Conservation (phyloP, 2,797 vertebrate genomes). For the Gymnothorax reevesii region DNA sequence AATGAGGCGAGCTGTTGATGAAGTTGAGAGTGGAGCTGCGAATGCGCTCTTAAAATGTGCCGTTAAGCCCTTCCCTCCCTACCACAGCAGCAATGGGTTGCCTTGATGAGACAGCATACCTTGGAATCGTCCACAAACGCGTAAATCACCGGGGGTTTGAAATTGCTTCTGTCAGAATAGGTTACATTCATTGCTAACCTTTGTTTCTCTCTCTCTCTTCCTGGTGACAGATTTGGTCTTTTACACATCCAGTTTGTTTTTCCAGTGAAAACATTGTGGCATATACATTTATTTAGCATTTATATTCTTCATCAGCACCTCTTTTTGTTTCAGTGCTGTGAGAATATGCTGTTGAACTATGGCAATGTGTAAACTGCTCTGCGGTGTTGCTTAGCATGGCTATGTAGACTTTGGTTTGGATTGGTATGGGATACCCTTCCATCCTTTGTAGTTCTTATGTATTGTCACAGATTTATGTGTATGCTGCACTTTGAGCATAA, state of each 20-base stretch:
- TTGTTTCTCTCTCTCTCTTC: conserved; percentile 49
- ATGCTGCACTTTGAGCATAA: neutral
- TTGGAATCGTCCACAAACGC: conserved; percentile 60
- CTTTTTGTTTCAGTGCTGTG: neutral
- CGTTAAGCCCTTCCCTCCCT: conserved; percentile 48
- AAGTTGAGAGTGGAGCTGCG: conserved; percentile 71
- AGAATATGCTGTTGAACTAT: neutral
- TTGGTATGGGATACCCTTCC: neutral
- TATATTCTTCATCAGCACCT: neutral
- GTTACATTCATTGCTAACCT: conserved; percentile 61
- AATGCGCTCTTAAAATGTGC: conserved; percentile 64
- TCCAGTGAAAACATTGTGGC: neutral
- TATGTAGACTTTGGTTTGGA: neutral
- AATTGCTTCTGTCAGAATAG: conserved; percentile 65
- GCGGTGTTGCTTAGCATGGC: neutral
- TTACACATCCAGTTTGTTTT: conserved; percentile 16
- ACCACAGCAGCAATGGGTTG: conserved; percentile 8
- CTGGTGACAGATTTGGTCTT: conserved; percentile 38
- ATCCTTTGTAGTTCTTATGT: neutral
- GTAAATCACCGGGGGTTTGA: conserved; percentile 64
- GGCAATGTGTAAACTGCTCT: neutral
- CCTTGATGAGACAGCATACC: conserved; percentile 26
- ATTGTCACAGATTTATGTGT: neutral
- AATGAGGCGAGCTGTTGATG: conserved; percentile 76
- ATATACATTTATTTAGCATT: neutral